Evolutionary conservation across 2,797 vertebrate genomes (phyloP).

Genomic region (Hemitrygon akajei): DNA sequence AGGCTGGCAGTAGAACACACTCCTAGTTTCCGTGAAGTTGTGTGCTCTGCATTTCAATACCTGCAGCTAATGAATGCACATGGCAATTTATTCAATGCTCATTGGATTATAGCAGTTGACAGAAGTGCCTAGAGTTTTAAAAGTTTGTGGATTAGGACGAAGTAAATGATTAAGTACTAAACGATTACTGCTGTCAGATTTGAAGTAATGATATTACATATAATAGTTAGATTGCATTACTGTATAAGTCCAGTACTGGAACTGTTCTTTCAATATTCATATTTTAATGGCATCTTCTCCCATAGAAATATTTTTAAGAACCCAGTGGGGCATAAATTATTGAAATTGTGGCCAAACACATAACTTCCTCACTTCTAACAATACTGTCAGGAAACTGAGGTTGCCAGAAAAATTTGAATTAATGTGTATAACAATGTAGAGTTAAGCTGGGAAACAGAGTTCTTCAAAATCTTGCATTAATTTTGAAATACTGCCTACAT

Average conservation of each 20-base stretch:
- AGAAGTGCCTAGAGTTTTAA: not conserved
- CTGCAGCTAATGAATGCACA: not conserved
- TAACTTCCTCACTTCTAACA: slow-evolving; percentile 27
- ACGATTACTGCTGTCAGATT: not conserved
- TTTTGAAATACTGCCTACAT: not conserved
- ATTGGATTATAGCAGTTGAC: not conserved
- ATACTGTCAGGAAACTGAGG: slow-evolving; percentile 4
- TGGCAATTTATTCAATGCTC: not conserved
- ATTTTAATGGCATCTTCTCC: not conserved
- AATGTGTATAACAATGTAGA: not conserved
- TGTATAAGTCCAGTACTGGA: not conserved
- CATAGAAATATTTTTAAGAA: not conserved
- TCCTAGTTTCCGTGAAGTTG: not conserved
- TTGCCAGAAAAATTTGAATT: slow-evolving; percentile 1
- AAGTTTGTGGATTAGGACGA: not conserved
- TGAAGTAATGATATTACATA: not conserved
- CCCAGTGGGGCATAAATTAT: slow-evolving; percentile 13
- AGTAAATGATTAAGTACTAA: not conserved
- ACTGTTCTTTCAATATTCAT: not conserved
- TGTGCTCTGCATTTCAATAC: slow-evolving; percentile 30
- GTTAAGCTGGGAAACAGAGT: not conserved
- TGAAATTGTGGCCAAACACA: not conserved
- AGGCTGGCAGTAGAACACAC: not conserved
- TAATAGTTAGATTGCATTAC: not conserved
- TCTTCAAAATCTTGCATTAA: not conserved